Evolutionary conservation across 2,113 vertebrate genomes (phyloP).

Genomic region (Pomatorhinus ruficollis): DNA sequence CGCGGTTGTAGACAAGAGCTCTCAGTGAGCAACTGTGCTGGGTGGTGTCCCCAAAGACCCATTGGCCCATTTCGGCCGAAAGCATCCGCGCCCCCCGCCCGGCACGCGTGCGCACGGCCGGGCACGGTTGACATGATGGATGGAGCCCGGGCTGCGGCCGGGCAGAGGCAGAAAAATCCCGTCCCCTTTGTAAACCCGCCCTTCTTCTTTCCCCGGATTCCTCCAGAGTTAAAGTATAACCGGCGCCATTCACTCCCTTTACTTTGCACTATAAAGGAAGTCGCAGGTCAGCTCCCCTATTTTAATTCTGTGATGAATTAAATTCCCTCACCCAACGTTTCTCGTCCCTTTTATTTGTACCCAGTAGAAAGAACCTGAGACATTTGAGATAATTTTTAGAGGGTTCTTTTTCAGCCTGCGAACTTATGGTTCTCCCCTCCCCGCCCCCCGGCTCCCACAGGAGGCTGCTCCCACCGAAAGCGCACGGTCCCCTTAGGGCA

Average conservation of each 20-base stretch:
- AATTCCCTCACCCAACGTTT: conserved; percentile 56
- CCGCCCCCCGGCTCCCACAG: not conserved
- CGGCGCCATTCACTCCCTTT: conserved; percentile 82
- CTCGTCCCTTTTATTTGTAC: conserved; percentile 27
- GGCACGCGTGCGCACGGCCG: conserved; percentile 37
- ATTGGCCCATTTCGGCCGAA: not conserved
- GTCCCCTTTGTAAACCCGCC: conserved; percentile 75
- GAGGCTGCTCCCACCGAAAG: not conserved
- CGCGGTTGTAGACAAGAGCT: not conserved
- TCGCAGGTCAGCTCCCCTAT: conserved; percentile 75
- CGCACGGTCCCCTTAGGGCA: not conserved
- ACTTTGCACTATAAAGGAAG: conserved; percentile 84
- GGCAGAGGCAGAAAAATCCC: conserved; percentile 67
- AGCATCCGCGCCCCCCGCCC: not conserved
- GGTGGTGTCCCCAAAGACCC: not conserved
- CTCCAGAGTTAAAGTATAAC: conserved; percentile 97
- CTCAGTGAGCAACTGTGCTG: not conserved
- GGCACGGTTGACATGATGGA: conserved; percentile 74
- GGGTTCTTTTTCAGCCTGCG: not conserved
- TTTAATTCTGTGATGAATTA: conserved; percentile 68
- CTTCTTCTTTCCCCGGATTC: conserved; percentile 70
- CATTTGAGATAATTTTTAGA: not conserved
- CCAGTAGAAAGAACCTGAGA: conserved; percentile 24
- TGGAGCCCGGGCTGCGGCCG: conserved; percentile 65
- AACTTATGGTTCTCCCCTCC: not conserved